These are phyloP conservation scores for Maccullochella peelii DNA, from an alignment of 2,113 vertebrate genomes.

Conservation along the genomic window DNA sequence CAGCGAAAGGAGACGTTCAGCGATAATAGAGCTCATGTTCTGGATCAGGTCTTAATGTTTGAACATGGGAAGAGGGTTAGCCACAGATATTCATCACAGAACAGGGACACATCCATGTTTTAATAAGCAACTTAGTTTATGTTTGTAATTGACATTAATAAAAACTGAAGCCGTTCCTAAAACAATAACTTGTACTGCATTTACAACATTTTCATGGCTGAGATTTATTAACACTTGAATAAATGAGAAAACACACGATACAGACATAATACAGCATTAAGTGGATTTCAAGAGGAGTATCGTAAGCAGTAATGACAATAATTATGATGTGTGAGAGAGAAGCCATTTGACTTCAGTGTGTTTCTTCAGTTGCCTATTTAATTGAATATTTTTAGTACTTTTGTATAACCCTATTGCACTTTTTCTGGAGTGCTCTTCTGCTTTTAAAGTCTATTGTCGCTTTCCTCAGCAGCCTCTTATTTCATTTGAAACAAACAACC, in stretches of 20 bases:
- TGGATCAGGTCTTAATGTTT: not conserved
- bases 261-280: not conserved
- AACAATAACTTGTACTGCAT: not conserved
- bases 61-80: not conserved
- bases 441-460: not conserved
- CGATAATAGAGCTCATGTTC: not conserved
- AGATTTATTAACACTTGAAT: not conserved
- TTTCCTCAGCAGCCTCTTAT: not conserved
- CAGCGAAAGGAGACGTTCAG: not conserved
- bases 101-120: not conserved
- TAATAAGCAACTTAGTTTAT: slow-evolving; percentile 6
- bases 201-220: not conserved
- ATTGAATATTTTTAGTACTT: slow-evolving; percentile 1
- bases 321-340: slow-evolving; percentile 23
- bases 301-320: slow-evolving; percentile 41
- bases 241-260: slow-evolving; percentile 26
- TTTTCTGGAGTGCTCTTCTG: not conserved
- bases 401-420: not conserved
- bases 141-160: not conserved
- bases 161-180: not conserved
- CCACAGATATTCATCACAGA: not conserved
- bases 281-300: slow-evolving; percentile 29
- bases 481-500: not conserved
- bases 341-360: not conserved
- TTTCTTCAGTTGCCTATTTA: slow-evolving; percentile 9